A percentile compares a stretch with the other conserved stretches of the same genome.
These are phyloP conservation scores for Eumaeus atala DNA, from an alignment of 1,140 invertebrate species.

Conservation along the genomic window DNA sequence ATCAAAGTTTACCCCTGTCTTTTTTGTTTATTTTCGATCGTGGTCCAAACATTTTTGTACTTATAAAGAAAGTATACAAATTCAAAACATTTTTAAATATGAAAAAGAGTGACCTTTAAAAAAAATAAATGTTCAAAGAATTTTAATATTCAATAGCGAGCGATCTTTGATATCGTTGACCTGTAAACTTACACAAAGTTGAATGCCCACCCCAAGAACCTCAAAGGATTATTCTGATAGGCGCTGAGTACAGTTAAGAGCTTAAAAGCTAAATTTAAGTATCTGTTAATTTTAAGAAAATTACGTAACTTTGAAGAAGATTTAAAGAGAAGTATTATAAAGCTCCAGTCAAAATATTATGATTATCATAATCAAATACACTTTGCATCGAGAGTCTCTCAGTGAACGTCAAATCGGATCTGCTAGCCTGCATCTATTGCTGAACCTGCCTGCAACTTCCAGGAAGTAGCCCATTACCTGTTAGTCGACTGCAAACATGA, in stretches of 20 bases:
- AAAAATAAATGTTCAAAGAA: neutral
- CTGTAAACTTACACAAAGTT: slow-evolving; percentile 1
- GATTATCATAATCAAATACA: no score
- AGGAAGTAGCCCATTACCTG: no score
- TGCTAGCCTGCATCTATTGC: no score
- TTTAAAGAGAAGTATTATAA: no score
- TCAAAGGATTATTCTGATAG: slow-evolving; percentile 5
- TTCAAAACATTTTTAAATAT: neutral
- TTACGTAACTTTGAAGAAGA: no score
- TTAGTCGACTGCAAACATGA: no score
- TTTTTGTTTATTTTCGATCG: no score
- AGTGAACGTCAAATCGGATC: no score
- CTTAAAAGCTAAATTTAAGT: slow-evolving; percentile 6
- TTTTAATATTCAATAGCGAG: slow-evolving; percentile 7
- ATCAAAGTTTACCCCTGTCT: no score
- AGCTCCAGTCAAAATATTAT: no score
- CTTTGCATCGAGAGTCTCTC: no score
- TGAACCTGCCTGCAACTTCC: no score
- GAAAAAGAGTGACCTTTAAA: neutral
- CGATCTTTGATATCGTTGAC: slow-evolving; percentile 10
- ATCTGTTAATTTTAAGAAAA: neutral
- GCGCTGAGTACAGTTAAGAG: neutral
- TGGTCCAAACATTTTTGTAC: neutral
- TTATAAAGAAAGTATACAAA: neutral
- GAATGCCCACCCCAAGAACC: neutral